Evolutionary conservation across 2,113 vertebrate genomes (phyloP).

Genomic region (Corythornis cristatus): DNA sequence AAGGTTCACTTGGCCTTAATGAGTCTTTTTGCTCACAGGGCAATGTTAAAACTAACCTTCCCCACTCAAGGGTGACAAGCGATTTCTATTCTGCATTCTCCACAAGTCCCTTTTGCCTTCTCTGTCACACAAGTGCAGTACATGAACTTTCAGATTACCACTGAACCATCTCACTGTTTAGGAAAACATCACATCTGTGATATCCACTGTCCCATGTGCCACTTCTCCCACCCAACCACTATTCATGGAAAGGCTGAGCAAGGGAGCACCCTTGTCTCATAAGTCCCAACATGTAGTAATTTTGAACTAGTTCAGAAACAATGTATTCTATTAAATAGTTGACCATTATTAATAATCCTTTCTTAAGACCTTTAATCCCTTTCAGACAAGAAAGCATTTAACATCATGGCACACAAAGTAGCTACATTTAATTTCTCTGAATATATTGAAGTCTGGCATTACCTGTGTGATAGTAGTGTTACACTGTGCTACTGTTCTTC

Average conservation of each 20-base stretch:
- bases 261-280: neutral
- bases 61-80: neutral
- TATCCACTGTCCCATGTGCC: neutral
- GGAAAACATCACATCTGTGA: neutral
- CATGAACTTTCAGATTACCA: neutral
- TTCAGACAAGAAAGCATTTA: neutral
- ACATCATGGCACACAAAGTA: neutral
- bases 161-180: rapidly evolving
- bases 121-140: neutral
- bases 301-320: neutral
- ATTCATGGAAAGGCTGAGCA: neutral
- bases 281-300: neutral
- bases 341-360: neutral
- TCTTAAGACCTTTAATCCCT: neutral
- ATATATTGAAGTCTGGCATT: neutral
- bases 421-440: neutral
- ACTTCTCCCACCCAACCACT: neutral
- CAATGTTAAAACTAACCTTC: neutral
- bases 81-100: neutral
- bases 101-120: neutral
- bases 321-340: neutral
- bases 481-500: neutral
- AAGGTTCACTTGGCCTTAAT: neutral
- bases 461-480: neutral
- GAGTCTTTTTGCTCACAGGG: neutral